Base-by-base conservation (phyloP, 1,140 invertebrate species). In the Calephelis virginiensis region DNA sequence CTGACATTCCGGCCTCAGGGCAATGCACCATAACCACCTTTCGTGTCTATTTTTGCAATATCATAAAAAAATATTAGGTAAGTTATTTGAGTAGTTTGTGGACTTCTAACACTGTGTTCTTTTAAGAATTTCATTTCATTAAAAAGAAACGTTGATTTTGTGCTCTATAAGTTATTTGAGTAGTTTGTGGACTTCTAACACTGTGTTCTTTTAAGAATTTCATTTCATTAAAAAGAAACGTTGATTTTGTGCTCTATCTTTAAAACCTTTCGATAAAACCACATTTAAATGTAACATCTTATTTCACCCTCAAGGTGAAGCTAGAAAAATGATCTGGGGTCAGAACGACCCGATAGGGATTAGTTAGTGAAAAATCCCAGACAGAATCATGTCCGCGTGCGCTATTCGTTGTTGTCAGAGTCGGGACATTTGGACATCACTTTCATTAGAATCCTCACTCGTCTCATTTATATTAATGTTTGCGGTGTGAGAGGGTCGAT, bases 401-500 rank as follows among this genome's bases (percentile, higher is more conserved):
- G 61, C 68, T 53, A 74, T 75, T 68, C 66, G 70, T 74, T 67
- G 61, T 65, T 67, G 72, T 76, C 74, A 61, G n/a, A 12, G 17
- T 38, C 8, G 43, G 45, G 72, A 69, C 69, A 64, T 48, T 59
- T 64, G 70, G 69, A 74, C 69, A 76, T 76, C 72, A 76, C 67
- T 75, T 72, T 76, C 74, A 74, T 76, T 76, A 74, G 66, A 66
- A 28, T 45, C 64, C 43, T 61, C 56, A 70, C 66, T 66, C 53
- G 40, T 53, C 61, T 61, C 69, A 74, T 76, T 71, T 70, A 64
- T 76, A 69, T 68, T 74, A 72, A 74, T 74, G 72, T 56, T 69
- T 48, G 61, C 62, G 63, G 63, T 60, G 59, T 61, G 48, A 45
- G 63, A 53, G 40, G n/a, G 53, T 43, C 50, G 13, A 59, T 65